Conservation (phyloP, 2,888 invertebrate species). For the Corythucha ciliata region DNA sequence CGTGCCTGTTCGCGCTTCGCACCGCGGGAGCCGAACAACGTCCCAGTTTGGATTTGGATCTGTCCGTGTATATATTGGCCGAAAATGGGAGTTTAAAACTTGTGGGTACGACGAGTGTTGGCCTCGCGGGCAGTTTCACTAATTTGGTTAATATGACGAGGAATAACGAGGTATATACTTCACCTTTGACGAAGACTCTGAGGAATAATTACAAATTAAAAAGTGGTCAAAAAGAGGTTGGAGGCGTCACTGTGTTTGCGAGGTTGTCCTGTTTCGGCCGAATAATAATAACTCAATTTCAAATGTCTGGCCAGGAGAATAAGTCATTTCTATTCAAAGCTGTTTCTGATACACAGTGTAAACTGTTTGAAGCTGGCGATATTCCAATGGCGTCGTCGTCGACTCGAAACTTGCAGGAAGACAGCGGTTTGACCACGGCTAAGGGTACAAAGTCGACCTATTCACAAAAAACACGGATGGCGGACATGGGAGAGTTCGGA, state of each 20-base stretch:
- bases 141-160: slow-evolving; percentile 25
- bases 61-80: slow-evolving; percentile 23
- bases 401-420: too few species aligned
- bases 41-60: slow-evolving; percentile 20
- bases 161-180: background rate
- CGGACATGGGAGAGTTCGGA: too few species aligned
- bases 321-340: slow-evolving; percentile 29
- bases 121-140: slow-evolving; percentile 30
- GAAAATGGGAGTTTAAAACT: slow-evolving; percentile 4
- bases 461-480: too few species aligned
- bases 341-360: slow-evolving; percentile 17
- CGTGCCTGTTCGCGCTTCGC: slow-evolving; percentile 31
- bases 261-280: slow-evolving; percentile 39
- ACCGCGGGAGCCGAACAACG: slow-evolving; percentile 10
- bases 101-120: slow-evolving; percentile 27
- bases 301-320: slow-evolving; percentile 26
- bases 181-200: slow-evolving; percentile 24
- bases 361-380: too few species aligned
- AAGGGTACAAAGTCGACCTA: too few species aligned
- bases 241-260: slow-evolving; percentile 38
- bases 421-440: too few species aligned
- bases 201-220: slow-evolving; percentile 28
- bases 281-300: slow-evolving; percentile 37
- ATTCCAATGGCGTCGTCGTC: too few species aligned
- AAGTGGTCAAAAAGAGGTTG: slow-evolving; percentile 33